Base-by-base conservation (phyloP, 1,140 invertebrate species). In the Lanistes nyassanus region DNA sequence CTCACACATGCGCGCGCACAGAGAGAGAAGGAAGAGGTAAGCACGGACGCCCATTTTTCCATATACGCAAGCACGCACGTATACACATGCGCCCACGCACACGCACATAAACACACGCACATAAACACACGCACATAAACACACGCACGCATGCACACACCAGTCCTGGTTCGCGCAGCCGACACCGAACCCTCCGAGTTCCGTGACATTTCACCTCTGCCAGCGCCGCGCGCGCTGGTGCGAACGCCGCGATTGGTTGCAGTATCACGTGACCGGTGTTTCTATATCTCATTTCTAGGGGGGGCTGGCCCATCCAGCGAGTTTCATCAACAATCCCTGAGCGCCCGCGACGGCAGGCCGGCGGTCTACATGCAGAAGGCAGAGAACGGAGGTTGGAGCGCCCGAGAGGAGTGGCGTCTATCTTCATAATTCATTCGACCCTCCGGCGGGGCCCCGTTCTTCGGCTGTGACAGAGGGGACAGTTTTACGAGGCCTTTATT, bases 401-500 rank as follows among this genome's bases (percentile, higher is more conserved):
- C 39, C 34, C 19, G 36, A 21, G 37, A 68, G 66, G 13, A 21
- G 23, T n/a, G 7, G 3, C 36, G n/a, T 37, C 70, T 60, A 72
- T 72, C 70, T 82, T 85, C 81, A 85, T 85, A 80, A 80, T 82
- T 68, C 74, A 79, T 75, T 76, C 76, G 70, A 79, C 75, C 75
- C 79, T 74, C 81, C 79, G 80, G 80, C 75, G 58, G 51, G 23
- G 68, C 51, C 34, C n/a, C 0, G 53, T 31, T 64, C 19, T 29
- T 19, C 7, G 5, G 62, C 31, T 31, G 64, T 42, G 56, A 73
- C 36, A 11, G 19, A n/a, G 68, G 75, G 73, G 84, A 86, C 84
- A 86, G 80, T 78, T 83, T 86, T 83, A 84, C 81, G 83, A 82
- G 77, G 77, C 68, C 70, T 74, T 82, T 82, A 79, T 79, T 62